phyloP scores from a whole-genome alignment of 1,140 invertebrate genomes.

The Bombus superbus region DNA sequence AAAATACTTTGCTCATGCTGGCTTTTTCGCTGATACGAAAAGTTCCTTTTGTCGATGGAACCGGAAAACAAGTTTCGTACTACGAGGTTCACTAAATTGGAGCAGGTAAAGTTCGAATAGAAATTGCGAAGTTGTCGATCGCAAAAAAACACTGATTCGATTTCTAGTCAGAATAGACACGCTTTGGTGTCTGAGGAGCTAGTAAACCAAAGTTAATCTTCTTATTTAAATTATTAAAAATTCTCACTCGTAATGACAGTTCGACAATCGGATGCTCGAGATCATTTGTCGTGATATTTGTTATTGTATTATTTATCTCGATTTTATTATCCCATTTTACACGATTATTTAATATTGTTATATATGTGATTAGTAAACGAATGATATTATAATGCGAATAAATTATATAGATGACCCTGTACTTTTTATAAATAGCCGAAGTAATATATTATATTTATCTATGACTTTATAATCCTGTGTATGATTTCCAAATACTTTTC shows the following conservation, averaged over 20 bases:
- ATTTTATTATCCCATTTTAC: slow-evolving; percentile 21
- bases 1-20: not conserved
- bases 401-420: slow-evolving; percentile 25
- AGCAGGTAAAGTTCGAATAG: too few relatives aligned
- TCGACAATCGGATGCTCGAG: not conserved
- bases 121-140: not conserved
- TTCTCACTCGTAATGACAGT: not conserved
- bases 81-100: not conserved
- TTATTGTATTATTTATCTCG: slow-evolving; percentile 31
- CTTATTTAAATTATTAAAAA: slow-evolving; percentile 18
- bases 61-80: too few relatives aligned
- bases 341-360: slow-evolving; percentile 62
- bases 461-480: slow-evolving; percentile 21
- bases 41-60: not conserved
- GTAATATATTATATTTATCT: slow-evolving; percentile 51
- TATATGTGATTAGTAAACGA: slow-evolving; percentile 48
- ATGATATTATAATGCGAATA: slow-evolving; percentile 49
- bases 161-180: slow-evolving; percentile 49
- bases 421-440: slow-evolving; percentile 19
- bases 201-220: slow-evolving; percentile 50
- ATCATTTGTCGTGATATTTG: slow-evolving; percentile 37
- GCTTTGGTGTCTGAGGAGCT: not conserved
- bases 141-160: not conserved
- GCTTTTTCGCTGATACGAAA: not conserved
- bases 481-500: not conserved